Base-by-base conservation (phyloP, 2,888 invertebrate genomes). In the Salticus scenicus region DNA sequence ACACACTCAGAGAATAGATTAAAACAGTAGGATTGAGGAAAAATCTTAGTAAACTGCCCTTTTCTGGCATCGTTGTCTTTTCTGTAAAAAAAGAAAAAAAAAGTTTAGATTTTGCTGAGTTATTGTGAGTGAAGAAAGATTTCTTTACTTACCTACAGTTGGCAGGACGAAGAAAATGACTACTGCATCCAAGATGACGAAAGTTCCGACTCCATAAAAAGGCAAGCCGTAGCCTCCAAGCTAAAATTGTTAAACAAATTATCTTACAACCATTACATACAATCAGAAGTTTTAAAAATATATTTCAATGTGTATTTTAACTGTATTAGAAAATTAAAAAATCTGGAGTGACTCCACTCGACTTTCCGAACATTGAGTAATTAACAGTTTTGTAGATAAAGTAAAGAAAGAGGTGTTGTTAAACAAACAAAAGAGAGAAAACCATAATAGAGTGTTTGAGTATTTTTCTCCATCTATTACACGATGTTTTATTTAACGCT, bases 221-320 rank as follows among this genome's bases (percentile, higher is more conserved):
- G 97, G 96, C 2, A 95, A 92, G 0, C 94, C 93, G 90, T 95
- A 97, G 0, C 96, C 96, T 1, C 96, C 96, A 10, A 94, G 90
- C 92, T 93, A 87, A 42, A 89, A 88, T 87, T 10, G 10, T 37
- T 7, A 37, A 37, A 37, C 4, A 37, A 37, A 37, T 37, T 37
- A n/a, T n/a, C n/a, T n/a, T n/a, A n/a, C n/a, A n/a, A n/a, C n/a
- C n/a, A n/a, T n/a, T n/a, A n/a, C n/a, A n/a, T n/a, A n/a, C n/a
- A n/a, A n/a, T n/a, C n/a, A n/a, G n/a, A n/a, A n/a, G n/a, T n/a
- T n/a, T n/a, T n/a, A n/a, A n/a, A n/a, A n/a, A n/a, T n/a, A n/a
- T n/a, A n/a, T n/a, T n/a, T n/a, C n/a, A n/a, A n/a, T n/a, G n/a
- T n/a, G n/a, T n/a, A n/a, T n/a, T n/a, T n/a, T n/a, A n/a, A n/a